Evolutionary conservation across 2,888 invertebrate genomes (phyloP), one percentile per base, ranked within the genome.

Genomic region (Agrenia bidenticulata): DNA sequence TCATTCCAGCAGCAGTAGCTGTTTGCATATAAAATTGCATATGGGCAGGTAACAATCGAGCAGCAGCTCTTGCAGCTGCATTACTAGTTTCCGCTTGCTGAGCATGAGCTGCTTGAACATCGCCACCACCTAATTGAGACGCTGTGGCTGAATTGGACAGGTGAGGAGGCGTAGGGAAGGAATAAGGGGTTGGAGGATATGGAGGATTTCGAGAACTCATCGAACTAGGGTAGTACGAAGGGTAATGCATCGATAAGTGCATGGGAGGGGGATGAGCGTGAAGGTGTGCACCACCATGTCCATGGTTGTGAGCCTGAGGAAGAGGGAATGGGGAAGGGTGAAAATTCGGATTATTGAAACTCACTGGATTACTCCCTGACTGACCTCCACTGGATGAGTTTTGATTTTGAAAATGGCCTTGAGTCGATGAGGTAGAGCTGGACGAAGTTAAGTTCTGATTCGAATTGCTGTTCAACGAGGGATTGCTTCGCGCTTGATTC

Each of bases 21-120:
- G 69, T 66, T 50, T 69, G 69, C 69, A 69, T 69, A 61, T 66
- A 69, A 42, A 69, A 69, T 55, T 71, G 71, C 49, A 71, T 61
- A 55, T 68, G 71, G 45, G 71, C 68, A 61, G 68, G 68, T 64
- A 71, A 68, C 61, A 68, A 41, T 19, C 68, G 66, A 50, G 68
- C 64, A 21, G 70, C 66, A 39, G 67, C 62, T 56, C 64, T 66
- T 21, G 68, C 68, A 27, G 68, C 66, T 26, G 61, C 63, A 51
- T 45, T 63, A 21, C 66, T 64, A 50, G 64, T 66, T 57, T 71
- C 71, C 49, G 61, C 66, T 17, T 68, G 71, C 62, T 71, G 71
- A 53, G 66, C 68, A 55, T 71, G 70, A 45, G 71, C 71, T 17
- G 71, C 71, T 55, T 64, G 70, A 60, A 70, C 70, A 54, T 69